Evolutionary conservation across 2,113 vertebrate genomes (phyloP), one percentile per base, ranked within the genome.

Genomic region (Pluvialis apricaria): DNA sequence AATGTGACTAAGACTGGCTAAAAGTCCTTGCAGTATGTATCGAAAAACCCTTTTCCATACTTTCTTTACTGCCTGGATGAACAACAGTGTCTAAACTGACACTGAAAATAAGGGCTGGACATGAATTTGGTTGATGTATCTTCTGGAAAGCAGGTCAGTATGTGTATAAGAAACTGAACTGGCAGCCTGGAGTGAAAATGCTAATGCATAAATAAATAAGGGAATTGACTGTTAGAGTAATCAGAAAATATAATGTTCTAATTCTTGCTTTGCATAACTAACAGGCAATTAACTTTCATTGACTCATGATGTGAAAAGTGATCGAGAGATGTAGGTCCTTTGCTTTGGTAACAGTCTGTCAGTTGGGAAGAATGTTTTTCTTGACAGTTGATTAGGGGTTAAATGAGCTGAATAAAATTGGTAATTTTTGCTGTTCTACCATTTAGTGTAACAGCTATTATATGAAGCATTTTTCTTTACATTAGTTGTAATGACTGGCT

Each of bases 391-490:
- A 98, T 98, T 98, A 98, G 94, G 96, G 95, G 91, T 97, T 97
- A 98, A 98, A 98, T 98, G 98, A 98, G 76, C 94, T 97, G 97
- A 96, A 96, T 96, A 98, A 97, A 98, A 96, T 95, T 44, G 47
- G 76, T 96, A 95, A 86, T 96, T 98, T 98, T 97, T 97, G 54
- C 85, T 97, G 70, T 92, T 92, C 97, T 98, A 38, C 38, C 32
- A 86, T 88, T 97, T 97, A 95, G 90, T 84, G 15, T 86, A 97
- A 92, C 55, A 94, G 79, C 94, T 97, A 96, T 97, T 97, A 95
- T 93, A 93, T 69, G 70, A 84, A 84, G 42, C 19, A 51, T 95
- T 97, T 96, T 96, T 94, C 45, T 91, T 95, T 95, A 82, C 87
- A 77, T 73, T 88, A 96, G 49, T 88, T 96, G 76, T 95, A 92